phyloP scores from a whole-genome alignment of 2,888 invertebrate species.

The Xanthostigma xanthostigma region DNA sequence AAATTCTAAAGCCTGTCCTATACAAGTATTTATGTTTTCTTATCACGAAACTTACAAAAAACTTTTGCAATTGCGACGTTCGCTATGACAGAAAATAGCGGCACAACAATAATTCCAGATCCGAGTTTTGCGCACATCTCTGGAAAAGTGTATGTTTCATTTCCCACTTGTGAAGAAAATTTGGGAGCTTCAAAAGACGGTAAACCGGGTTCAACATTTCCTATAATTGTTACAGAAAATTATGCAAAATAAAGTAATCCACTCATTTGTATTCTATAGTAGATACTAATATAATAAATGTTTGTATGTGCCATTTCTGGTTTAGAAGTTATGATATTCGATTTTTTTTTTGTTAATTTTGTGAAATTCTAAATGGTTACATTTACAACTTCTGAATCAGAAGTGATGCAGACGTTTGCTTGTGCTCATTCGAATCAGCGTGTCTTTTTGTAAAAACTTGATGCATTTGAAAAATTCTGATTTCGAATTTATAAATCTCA shows the following conservation, averaged over 20 bases:
- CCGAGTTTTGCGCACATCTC: conserved; percentile 61
- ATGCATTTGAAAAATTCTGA: too few relatives aligned
- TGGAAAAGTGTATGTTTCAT: conserved; percentile 43
- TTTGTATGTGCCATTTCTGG: background rate
- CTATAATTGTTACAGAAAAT: conserved; percentile 22
- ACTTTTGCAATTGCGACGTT: conserved; percentile 92
- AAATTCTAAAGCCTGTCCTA: background rate
- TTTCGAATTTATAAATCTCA: too few relatives aligned
- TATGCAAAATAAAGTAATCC: background rate
- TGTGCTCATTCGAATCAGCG: too few relatives aligned
- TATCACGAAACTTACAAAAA: conserved; percentile 51
- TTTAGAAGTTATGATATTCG: too few relatives aligned
- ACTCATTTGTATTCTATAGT: background rate
- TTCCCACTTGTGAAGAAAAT: conserved; percentile 41
- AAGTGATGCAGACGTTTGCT: too few relatives aligned
- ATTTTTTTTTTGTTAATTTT: too few relatives aligned
- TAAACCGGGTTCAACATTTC: conserved; percentile 50
- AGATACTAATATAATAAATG: background rate
- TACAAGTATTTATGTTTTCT: background rate
- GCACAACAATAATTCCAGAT: conserved; percentile 62
- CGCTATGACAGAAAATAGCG: conserved; percentile 75
- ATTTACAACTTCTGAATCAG: too few relatives aligned
- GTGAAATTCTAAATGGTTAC: too few relatives aligned
- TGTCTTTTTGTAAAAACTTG: too few relatives aligned
- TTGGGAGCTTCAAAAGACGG: conserved; percentile 53